Evolutionary conservation across 2,797 vertebrate genomes (phyloP), one percentile per base, ranked within the genome.

Genomic region (Ibycter americanus): DNA sequence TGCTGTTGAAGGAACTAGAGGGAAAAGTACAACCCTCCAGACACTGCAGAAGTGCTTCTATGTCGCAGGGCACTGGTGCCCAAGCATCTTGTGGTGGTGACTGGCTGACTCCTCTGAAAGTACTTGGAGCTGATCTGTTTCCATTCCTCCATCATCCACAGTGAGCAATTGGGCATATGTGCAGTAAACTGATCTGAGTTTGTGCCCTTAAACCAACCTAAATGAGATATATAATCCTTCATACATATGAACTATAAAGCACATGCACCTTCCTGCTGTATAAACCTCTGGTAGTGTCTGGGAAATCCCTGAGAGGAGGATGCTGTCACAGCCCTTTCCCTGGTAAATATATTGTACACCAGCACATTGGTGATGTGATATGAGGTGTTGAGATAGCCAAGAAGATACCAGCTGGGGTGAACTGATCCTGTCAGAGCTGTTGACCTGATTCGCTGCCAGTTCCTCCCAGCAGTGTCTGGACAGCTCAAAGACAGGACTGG

Each of bases 401-500:
- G 23, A 74, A 83, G 65, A 76, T 51, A 44, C 25, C 31, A 67
- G 11, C 15, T 36, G 56, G 22, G 14, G 12, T 63, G 76, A 85
- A 70, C 4, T 42, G 32, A 47, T 93, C 32, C 34, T 85, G 12
- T 11, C 56, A 55, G 38, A 78, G 23, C 29, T 8, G 12, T 32
- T 61, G 36, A 42, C 9, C 26, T 27, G 25, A 27, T 73, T 80
- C 8, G 0, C 32, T 88, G 32, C 5, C 38, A 56, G 0, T n/a
- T 88, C 32, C 29, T 79, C 15, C 2, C 71, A 73, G 26, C 10
- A 62, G 18, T 36, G 12, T 72, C 54, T 88, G 51, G 16, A 31
- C 3, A 44, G 13, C 21, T 19, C 31, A 31, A 7, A 66, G 32
- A 27, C 0, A 0, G 38, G 26, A 58, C 3, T 1, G 13, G 12